Base-by-base conservation (phyloP, 1,140 invertebrate species). In the Brachionus paranguensis region DNA sequence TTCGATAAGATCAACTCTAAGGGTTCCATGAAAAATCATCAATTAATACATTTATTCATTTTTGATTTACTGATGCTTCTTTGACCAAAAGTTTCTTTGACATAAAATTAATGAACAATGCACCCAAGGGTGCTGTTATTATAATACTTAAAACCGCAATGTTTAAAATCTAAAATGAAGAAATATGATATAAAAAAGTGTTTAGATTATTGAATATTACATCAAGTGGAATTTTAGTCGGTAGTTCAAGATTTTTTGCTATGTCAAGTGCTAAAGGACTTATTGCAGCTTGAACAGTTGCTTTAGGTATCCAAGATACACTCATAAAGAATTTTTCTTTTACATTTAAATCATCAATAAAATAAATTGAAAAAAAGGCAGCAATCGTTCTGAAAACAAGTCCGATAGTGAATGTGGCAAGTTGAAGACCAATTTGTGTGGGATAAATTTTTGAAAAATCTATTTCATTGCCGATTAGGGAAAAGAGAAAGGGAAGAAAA, bases 251-350 rank as follows among this genome's bases (percentile, higher is more conserved):
- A 85, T 84, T 83, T 72, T 79, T 88, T 0, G 95, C 92, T 43
- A 92, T 89, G 85, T 94, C 94, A 10, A 95, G 87, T 10, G 88
- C 88, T 14, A 88, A 64, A 12, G 88, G 86, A 78, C 88, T 88
- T 84, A 89, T 87, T 72, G 88, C 88, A 65, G 88, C 88, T 88
- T 89, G 85, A 1, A 96, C 95, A 4, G 95, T 96, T 10, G 95
- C 96, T 90, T 98, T 98, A 2, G 95, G 94, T 91, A 97, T 94
- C 93, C 94, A 97, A 0, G 95, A 92, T 3, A 98, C 87, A 0
- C 94, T 92, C 10, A 96, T 93, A 87, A 97, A 98, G 3, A 95
- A 86, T 86, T 94, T 95, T 88, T 98, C 96, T 88, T 94, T 96
- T 24, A 93, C 88, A 84, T 86, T 96, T 6, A 97, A 90, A 64